Percentiles rank a stretch among this genome's conserved stretches.
phyloP scores from a whole-genome alignment of 2,797 vertebrate genomes.

The Enteromius treurensis region DNA sequence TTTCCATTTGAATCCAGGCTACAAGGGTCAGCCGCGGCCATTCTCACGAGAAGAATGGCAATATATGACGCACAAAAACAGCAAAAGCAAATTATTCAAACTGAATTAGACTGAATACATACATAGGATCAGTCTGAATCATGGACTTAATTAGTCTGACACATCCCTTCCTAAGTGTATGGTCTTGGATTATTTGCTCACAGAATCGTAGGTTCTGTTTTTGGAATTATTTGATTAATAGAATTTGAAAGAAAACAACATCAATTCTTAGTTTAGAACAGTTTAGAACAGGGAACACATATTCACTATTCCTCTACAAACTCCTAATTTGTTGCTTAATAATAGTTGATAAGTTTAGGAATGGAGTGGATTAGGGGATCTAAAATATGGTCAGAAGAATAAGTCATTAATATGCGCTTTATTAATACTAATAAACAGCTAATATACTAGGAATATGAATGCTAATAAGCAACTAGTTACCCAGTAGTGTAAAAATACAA shows the following conservation, averaged over 20 bases:
- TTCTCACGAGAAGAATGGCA: neutral
- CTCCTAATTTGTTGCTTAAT: neutral
- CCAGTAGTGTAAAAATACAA: neutral
- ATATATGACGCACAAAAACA: neutral
- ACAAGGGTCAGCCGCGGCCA: neutral
- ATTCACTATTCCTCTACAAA: neutral
- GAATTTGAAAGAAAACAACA: neutral
- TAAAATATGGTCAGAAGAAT: neutral
- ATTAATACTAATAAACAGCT: neutral
- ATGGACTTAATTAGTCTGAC: neutral
- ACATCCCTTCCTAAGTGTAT: neutral
- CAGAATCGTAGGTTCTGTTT: neutral
- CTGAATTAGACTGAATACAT: neutral
- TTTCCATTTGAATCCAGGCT: slow-evolving; percentile 22
- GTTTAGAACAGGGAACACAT: neutral
- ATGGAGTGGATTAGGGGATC: neutral
- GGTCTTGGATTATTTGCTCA: neutral
- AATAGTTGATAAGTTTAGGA: neutral
- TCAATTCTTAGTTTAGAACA: neutral
- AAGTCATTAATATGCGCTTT: neutral
- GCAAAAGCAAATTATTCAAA: neutral
- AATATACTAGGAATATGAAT: neutral
- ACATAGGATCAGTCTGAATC: neutral
- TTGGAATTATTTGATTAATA: neutral
- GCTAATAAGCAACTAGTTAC: neutral